Evolutionary conservation across 53 echinoderm and acorn worm genomes (phyloP).

Genomic region (Mesocentrotus franciscanus): DNA sequence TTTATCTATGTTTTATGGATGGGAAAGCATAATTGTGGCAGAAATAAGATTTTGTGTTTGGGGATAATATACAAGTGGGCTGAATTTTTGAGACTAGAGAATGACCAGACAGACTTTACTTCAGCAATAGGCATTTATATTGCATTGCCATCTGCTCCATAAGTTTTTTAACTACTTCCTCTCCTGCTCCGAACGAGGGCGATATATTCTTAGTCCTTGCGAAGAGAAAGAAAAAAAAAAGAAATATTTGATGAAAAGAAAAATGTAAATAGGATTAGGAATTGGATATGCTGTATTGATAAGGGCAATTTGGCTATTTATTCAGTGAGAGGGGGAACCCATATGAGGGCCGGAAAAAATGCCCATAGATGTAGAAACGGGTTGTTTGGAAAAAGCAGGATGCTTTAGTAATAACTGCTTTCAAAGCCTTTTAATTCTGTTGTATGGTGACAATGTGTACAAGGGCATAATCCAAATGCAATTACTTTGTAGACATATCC

Average conservation of each 20-base stretch:
- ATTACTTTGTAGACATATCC: too few species aligned
- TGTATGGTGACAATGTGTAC: too few species aligned
- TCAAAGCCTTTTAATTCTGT: too few species aligned
- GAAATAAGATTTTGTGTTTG: not conserved
- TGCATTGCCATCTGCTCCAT: slow-evolving; percentile 55
- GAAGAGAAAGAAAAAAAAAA: not conserved
- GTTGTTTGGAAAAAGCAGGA: too few species aligned
- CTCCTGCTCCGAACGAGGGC: not conserved
- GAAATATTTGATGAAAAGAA: slow-evolving; percentile 11
- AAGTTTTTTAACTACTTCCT: slow-evolving; percentile 46
- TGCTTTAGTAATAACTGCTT: too few species aligned
- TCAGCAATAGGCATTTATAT: slow-evolving; percentile 65
- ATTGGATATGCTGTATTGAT: not conserved
- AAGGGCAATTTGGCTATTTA: not conserved
- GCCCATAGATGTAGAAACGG: too few species aligned
- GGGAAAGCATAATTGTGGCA: not conserved
- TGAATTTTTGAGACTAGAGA: not conserved
- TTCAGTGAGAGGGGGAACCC: not conserved
- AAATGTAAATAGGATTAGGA: slow-evolving; percentile 5
- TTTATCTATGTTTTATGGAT: not conserved
- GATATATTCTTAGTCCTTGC: not conserved
- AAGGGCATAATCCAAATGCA: too few species aligned
- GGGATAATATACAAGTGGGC: not conserved
- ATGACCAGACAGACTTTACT: slow-evolving; percentile 37
- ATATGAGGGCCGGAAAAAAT: too few species aligned